Evolutionary conservation across 2,797 vertebrate genomes (phyloP), one percentile per base, ranked within the genome.

Genomic region (Danio tinwini): DNA sequence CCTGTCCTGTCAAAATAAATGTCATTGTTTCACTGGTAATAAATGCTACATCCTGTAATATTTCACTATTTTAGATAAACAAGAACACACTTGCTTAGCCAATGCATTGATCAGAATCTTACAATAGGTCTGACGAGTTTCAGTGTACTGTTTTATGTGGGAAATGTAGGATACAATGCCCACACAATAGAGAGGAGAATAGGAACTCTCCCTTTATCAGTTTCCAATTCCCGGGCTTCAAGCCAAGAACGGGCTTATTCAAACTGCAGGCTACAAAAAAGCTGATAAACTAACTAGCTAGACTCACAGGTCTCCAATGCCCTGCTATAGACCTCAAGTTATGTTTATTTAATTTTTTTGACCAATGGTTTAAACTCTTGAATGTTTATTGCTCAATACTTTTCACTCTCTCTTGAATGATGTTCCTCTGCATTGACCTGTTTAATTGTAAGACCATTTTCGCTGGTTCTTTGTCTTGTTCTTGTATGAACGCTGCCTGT

Each of bases 121-220:
- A 62, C 64, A 67, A 56, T 69, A 61, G 44, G 61, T 17, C 56
- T 14, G 58, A 47, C 56, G 42, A 52, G 40, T 71, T 21, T 29
- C 67, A 77, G 65, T 40, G 74, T 83, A 17, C 83, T 81, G 67
- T n/a, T 68, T 86, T 76, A 76, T 88, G 76, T 39, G 84, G 82
- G 44, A 72, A 88, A 80, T 82, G 50, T 65, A 65, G 56, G 58
- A 83, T 53, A 76, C 80, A 59, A 73, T 63, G 58, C 52, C 63
- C 58, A 65, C 79, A 78, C 81, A 89, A 87, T 83, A 80, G 40
- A 67, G 70, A 65, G 70, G 56, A 82, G 37, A 82, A 72, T 47
- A 65, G 63, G 74, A 78, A 83, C 78, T 81, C 63, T 83, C 83
- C 61, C 65, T 86, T 74, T 81, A 83, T 86, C 68, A 71, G 71